phyloP scores from a whole-genome alignment of 2,113 vertebrate genomes.

The Dolichallabes microphthalmus region DNA sequence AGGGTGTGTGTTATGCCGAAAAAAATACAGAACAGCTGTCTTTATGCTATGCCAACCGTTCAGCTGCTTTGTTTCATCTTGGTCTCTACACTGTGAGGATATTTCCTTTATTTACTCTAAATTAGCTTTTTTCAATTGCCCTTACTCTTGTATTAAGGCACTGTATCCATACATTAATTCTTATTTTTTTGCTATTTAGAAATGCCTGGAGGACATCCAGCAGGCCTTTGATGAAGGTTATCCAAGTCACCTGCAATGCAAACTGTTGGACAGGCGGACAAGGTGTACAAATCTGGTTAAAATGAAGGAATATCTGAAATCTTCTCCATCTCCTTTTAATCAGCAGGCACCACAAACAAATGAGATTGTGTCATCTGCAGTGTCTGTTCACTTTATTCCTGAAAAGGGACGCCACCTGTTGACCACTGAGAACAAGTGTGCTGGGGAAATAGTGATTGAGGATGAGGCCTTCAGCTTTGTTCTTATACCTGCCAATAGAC shows the following conservation, averaged over 20 bases:
- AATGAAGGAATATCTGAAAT: constrained; percentile 33
- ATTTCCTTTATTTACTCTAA: neutral
- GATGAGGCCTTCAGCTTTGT: constrained; percentile 87
- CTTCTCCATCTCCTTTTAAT: neutral
- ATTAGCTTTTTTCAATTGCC: neutral
- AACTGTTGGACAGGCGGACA: constrained; percentile 76
- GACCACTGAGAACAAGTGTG: constrained; percentile 71
- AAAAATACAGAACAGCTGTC: constrained; percentile 75
- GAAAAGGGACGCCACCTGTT: constrained; percentile 83
- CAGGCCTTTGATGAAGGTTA: constrained; percentile 77
- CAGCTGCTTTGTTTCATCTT: constrained; percentile 83
- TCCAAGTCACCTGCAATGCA: constrained; percentile 79
- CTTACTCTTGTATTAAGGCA: neutral
- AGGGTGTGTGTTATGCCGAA: constrained; percentile 80
- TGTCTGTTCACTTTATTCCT: constrained; percentile 68
- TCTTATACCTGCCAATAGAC: constrained; percentile 73
- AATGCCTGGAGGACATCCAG: constrained; percentile 81
- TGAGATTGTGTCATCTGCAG: constrained; percentile 61
- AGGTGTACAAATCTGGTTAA: constrained; percentile 76
- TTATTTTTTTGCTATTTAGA: constrained; percentile 65
- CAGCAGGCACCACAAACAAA: neutral
- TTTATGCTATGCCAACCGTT: constrained; percentile 90
- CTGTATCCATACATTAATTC: neutral
- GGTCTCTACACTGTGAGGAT: constrained; percentile 73
- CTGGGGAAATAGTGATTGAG: constrained; percentile 80